Percentiles rank a stretch among this genome's conserved stretches.
These are phyloP conservation scores for Forficula auricularia DNA, from an alignment of 1,140 invertebrate genomes.

Conservation along the genomic window DNA sequence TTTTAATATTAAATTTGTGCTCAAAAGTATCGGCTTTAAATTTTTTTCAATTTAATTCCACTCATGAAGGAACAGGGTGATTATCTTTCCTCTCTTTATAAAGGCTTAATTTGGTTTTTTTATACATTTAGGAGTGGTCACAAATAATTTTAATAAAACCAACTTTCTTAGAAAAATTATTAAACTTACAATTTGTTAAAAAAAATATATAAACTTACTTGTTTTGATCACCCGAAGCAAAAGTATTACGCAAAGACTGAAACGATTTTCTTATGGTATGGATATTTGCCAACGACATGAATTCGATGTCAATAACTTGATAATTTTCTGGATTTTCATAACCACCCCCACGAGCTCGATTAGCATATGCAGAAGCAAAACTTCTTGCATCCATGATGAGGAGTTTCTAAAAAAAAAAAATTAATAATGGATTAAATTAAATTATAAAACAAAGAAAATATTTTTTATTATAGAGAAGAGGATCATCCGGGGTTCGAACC, in stretches of 20 bases:
- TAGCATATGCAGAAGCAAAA: conserved; percentile 86
- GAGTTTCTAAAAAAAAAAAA: conserved; percentile 46
- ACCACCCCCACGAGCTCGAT: conserved; percentile 86
- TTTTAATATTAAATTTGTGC: no score
- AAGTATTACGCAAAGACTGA: conserved; percentile 43
- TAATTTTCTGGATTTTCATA: conserved; percentile 94
- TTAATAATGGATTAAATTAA: background rate
- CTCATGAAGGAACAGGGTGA: no score
- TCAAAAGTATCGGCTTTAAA: no score
- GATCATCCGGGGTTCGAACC: no score
- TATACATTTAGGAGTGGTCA: no score
- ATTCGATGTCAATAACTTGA: conserved; percentile 80
- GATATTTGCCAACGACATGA: conserved; percentile 94
- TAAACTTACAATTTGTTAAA: no score
- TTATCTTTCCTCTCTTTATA: no score
- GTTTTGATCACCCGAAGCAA: background rate
- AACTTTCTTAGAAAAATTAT: no score
- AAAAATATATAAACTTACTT: no score
- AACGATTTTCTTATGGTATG: conserved; percentile 82
- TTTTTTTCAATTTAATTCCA: no score
- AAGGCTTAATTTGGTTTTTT: no score
- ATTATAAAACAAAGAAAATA: background rate
- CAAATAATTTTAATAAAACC: no score
- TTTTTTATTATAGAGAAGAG: background rate
- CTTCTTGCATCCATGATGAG: conserved; percentile 88